Evolutionary conservation across 1,140 invertebrate species (phyloP), one percentile per base, ranked within the genome.

Genomic region (Drosophila bocqueti): DNA sequence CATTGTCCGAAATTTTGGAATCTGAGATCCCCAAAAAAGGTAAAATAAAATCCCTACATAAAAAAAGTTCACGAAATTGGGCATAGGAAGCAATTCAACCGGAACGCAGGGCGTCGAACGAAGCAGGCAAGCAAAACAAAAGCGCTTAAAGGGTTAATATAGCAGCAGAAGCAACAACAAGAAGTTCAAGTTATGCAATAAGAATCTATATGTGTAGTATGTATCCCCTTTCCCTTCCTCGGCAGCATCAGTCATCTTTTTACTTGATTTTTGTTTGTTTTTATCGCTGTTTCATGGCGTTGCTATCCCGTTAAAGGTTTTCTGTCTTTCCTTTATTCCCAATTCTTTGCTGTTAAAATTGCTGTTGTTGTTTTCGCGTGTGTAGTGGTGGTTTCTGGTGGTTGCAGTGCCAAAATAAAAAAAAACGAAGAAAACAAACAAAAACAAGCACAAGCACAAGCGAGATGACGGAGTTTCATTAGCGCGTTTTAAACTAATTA

Each of bases 401-500:
- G 43, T 49, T 46, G 68, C n/a, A 69, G 26, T 24, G 11, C 11
- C 36, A 58, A 47, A 15, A 71, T 10, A 31, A 40, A 15, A 13
- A 13, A n/a, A 36, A 16, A 49, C 9, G 11, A 5, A 8, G 3
- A 15, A 36, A 43, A 31, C 58, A 60, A 34, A 47, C 42, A 24
- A 29, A 38, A 65, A 26, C 7, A 34, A 34, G 29, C 21, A 47
- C 42, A 24, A 29, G 31, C 52, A 26, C 7, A 34, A 34, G 29
- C 21, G 36, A 66, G 36, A 29, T 47, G 24, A 11, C 43, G 18
- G 18, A 68, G 64, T 69, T 73, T 73, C 29, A 73, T 73, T 73
- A 73, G 67, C 67, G 29, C 38, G 54, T 49, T 73, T 73, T 72
- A 72, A 72, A 72, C 50, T 73, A 73, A 73, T 73, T 73, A 73